Percentiles rank a stretch among this genome's conserved stretches.
Conservation (phyloP, 2,797 vertebrate species). For the Orientallactaga sibirica region DNA sequence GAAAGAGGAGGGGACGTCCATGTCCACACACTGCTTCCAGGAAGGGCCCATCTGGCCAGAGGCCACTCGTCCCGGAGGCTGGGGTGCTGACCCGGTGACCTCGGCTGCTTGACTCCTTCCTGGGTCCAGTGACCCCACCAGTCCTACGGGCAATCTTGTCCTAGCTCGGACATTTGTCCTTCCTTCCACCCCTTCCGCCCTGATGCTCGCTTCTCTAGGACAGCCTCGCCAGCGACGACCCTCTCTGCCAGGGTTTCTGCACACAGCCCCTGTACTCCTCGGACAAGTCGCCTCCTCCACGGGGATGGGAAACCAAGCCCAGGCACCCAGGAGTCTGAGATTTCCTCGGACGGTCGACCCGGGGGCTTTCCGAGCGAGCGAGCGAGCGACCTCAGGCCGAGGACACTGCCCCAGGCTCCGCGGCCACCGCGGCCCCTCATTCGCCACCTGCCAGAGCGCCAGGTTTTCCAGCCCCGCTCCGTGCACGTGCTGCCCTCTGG, state of each 20-base stretch:
- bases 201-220: neutral
- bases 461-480: neutral
- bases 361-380: neutral
- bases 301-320: neutral
- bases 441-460: conserved; percentile 68
- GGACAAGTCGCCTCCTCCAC: neutral
- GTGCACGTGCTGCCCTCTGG: conserved; percentile 78
- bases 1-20: neutral
- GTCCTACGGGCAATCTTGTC: neutral
- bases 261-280: neutral
- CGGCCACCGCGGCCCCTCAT: neutral
- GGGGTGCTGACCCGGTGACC: conserved; percentile 1
- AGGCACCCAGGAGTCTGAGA: conserved; percentile 22
- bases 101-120: conserved; percentile 7
- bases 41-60: neutral
- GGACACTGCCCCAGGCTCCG: conserved; percentile 6
- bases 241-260: neutral
- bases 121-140: neutral
- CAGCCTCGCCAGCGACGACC: neutral
- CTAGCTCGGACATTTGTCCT: conserved; percentile 21
- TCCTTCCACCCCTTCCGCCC: neutral
- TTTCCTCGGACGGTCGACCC: neutral
- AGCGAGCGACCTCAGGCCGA: conserved; percentile 3
- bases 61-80: neutral
- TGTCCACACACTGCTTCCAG: neutral